These are phyloP conservation scores for Drosophila diplacantha DNA, from an alignment of 2,888 invertebrate species.

Conservation along the genomic window DNA sequence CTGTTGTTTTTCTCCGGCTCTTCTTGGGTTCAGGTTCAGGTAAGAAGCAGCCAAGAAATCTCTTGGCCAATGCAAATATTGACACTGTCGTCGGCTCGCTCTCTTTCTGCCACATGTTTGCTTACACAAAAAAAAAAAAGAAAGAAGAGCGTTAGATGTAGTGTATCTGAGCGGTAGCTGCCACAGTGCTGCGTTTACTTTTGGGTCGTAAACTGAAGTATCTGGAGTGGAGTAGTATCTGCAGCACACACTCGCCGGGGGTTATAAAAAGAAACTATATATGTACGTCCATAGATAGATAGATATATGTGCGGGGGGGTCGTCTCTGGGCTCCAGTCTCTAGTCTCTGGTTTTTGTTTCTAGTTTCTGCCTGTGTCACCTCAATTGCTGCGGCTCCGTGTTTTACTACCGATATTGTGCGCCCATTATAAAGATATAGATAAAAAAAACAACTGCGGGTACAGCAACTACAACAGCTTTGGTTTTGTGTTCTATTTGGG, in stretches of 20 bases:
- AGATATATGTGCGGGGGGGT: conserved; percentile 14
- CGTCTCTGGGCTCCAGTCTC: conserved; percentile 18
- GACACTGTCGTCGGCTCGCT: conserved; percentile 10
- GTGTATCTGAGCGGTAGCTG: conserved; percentile 47
- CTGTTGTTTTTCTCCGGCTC: conserved; percentile 1
- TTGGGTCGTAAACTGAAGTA: conserved; percentile 59
- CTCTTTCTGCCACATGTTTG: conserved; percentile 22
- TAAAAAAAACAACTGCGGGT: conserved; percentile 33
- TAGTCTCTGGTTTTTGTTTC: conserved; percentile 34
- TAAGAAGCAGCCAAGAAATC: conserved; percentile 31
- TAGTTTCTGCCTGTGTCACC: conserved; percentile 59
- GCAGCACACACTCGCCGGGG: conserved; percentile 12
- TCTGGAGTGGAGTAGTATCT: conserved; percentile 28
- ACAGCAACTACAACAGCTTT: conserved; percentile 25
- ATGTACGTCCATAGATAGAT: not conserved
- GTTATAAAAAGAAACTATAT: conserved; percentile 33
- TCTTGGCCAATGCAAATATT: conserved; percentile 40
- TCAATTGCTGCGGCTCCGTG: conserved; percentile 58
- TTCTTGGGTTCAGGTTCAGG: conserved; percentile 20
- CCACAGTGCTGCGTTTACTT: conserved; percentile 55
- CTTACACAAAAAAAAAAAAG: conserved; percentile 38
- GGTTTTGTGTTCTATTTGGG: conserved; percentile 43
- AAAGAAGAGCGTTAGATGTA: conserved; percentile 15
- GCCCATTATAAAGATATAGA: conserved; percentile 70
- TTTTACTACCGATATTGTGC: conserved; percentile 70